These are phyloP conservation scores for Euwallacea similis DNA, from an alignment of 1,140 invertebrate genomes.

Conservation along the genomic window DNA sequence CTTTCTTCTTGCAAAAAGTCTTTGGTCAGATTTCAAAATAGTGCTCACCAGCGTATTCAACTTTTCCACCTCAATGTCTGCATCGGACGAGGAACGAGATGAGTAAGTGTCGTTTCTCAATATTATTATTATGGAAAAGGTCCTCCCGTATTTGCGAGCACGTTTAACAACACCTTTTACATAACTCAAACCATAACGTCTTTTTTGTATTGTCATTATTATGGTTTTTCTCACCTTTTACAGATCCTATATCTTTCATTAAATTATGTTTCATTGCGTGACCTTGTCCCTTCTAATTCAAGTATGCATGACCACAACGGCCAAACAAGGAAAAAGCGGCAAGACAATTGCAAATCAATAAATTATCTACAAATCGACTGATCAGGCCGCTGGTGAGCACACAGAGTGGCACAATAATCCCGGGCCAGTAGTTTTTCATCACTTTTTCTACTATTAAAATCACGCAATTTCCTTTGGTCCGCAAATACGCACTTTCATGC, in stretches of 20 bases:
- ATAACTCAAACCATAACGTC: neutral
- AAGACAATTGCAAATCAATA: constrained; percentile 8
- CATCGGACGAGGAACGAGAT: constrained; percentile 59
- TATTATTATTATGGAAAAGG: neutral
- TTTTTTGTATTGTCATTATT: constrained; percentile 4
- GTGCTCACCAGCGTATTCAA: constrained; percentile 25
- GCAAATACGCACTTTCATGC: too few relatives aligned
- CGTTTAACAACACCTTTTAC: neutral
- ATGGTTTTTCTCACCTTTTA: too few relatives aligned
- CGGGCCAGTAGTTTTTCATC: too few relatives aligned
- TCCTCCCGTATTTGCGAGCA: neutral
- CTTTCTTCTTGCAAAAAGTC: too few relatives aligned
- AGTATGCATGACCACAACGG: constrained; percentile 16
- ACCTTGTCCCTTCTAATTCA: constrained; percentile 16
- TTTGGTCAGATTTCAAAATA: constrained; percentile 20
- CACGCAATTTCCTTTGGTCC: too few relatives aligned
- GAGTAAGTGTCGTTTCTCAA: constrained; percentile 54
- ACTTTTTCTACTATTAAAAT: too few relatives aligned
- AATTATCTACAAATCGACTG: neutral
- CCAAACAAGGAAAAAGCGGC: neutral
- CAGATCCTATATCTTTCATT: neutral
- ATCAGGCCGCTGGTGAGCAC: too few relatives aligned
- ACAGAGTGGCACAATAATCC: too few relatives aligned
- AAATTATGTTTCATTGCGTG: neutral
- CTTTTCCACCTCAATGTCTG: constrained; percentile 48